phyloP scores from a whole-genome alignment of 2,888 invertebrate species.

The Lepidochrysops patricia region DNA sequence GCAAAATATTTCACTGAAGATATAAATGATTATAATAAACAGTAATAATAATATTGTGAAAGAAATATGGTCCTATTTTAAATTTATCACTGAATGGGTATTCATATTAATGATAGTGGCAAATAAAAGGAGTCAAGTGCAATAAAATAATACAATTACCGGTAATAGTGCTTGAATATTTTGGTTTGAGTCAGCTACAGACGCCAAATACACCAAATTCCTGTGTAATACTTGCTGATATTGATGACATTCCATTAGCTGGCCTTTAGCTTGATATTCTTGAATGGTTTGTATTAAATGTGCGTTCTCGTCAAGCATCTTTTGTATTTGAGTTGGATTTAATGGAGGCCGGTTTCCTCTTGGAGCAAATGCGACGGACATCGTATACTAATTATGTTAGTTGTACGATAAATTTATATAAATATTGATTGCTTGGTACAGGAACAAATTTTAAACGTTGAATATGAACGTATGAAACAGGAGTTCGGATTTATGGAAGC shows the following conservation, averaged over 20 bases:
- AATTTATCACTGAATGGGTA: too few relatives aligned
- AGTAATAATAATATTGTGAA: too few relatives aligned
- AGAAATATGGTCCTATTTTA: too few relatives aligned
- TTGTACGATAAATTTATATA: background rate
- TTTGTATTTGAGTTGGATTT: slow-evolving; percentile 90
- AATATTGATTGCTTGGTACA: background rate
- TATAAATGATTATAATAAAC: too few relatives aligned
- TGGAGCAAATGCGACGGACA: slow-evolving; percentile 85
- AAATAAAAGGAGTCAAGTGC: background rate
- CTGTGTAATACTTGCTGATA: slow-evolving; percentile 95
- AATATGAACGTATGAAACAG: too few relatives aligned
- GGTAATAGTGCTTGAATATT: slow-evolving; percentile 92
- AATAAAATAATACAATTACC: slow-evolving; percentile 65
- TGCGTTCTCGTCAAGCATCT: slow-evolving; percentile 98
- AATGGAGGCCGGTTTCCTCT: slow-evolving; percentile 83
- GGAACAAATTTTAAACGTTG: too few relatives aligned
- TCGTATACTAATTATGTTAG: slow-evolving; percentile 32
- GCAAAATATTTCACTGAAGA: too few relatives aligned
- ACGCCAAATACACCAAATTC: slow-evolving; percentile 96
- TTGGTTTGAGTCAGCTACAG: slow-evolving; percentile 96
- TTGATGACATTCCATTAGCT: slow-evolving; percentile 92
- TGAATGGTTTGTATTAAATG: slow-evolving; percentile 97
- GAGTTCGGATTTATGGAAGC: too few relatives aligned
- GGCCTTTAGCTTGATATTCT: slow-evolving; percentile 96
- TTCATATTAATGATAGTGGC: too few relatives aligned